Evolutionary conservation across 92 coral and sea anemone genomes (phyloP), one percentile per base, ranked within the genome.

Genomic region (Diadumene lineata): DNA sequence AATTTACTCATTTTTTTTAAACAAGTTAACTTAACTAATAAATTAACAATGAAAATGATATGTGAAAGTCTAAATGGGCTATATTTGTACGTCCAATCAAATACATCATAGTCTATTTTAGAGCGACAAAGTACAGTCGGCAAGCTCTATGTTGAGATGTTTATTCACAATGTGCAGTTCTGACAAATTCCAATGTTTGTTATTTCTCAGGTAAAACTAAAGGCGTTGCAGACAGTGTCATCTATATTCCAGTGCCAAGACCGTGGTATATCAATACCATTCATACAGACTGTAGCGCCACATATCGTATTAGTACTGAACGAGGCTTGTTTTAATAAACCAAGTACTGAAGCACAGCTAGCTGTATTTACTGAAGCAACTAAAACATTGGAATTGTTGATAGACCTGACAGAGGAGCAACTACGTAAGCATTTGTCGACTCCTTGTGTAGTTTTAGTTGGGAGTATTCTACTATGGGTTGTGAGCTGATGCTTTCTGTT

Each of bases 201-300:
- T n/a, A n/a, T n/a, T n/a, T 44, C 17, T 44, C 51, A 60, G 65
- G 29, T 60, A 23, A 30, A 60, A 23, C 84, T 96, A 13, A 96
- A 92, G 69, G 96, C 99, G 13, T 77, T 96, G 19, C 93, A 96
- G 67, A 96, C 99, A 43, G 74, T 85, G 17, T 83, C 84, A 50
- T 86, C 99, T 30, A 84, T 96, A 61, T 96, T 96, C 76, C 93
- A 81, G 77, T 96, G 93, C 76, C 85, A 91, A 43, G 97, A 96
- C 34, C 88, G 66, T 23, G 53, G 86, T 38, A 76, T 92, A 21
- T 71, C 94, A 30, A 82, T 81, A 13, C 97, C 97, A 1, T 96
- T 92, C 58, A 96, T 96, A 31, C 97, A 84, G 34, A 84, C 94
- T 1, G 69, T 96, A 28, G 99, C 97, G 1, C 99, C 99, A 22